A percentile compares a stretch with the other conserved stretches of the same genome.
These are phyloP conservation scores for Subacronicta megacephala DNA, from an alignment of 2,888 invertebrate genomes.

Conservation along the genomic window DNA sequence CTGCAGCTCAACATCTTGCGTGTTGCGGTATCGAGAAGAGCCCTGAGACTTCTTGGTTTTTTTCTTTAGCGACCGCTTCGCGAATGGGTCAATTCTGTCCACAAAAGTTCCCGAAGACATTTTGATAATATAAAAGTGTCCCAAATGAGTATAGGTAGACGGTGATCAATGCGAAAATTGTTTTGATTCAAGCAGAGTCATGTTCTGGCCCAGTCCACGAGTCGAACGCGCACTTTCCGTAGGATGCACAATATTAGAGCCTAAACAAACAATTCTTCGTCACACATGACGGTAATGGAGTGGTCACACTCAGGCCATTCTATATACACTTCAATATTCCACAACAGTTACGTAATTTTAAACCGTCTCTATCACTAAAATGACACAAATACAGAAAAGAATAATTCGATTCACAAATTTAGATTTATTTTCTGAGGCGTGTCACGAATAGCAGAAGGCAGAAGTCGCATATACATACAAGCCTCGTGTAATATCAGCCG, in stretches of 20 bases:
- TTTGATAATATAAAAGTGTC: constrained; percentile 87
- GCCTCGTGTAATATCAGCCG: constrained; percentile 90
- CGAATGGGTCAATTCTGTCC: constrained; percentile 99
- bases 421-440: constrained; percentile 89
- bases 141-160: constrained; percentile 87
- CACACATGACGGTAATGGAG: constrained; percentile 89
- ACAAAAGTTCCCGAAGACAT: constrained; percentile 97
- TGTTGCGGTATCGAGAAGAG: constrained; percentile 99
- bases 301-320: constrained; percentile 89
- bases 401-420: constrained; percentile 87
- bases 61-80: constrained; percentile 99
- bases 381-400: constrained; percentile 87
- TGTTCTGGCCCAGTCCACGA: constrained; percentile 86
- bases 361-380: constrained; percentile 87
- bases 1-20: constrained; percentile 99
- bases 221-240: constrained; percentile 86
- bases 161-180: constrained; percentile 87
- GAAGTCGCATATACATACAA: constrained; percentile 90
- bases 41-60: constrained; percentile 99
- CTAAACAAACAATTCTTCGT: constrained; percentile 90
- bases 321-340: constrained; percentile 88
- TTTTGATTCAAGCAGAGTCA: constrained; percentile 87
- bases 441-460: constrained; percentile 89
- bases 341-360: constrained; percentile 90
- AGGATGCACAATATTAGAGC: constrained; percentile 88